phyloP scores from a whole-genome alignment of 1,140 invertebrate species.

The Lutraria rhynchaena region DNA sequence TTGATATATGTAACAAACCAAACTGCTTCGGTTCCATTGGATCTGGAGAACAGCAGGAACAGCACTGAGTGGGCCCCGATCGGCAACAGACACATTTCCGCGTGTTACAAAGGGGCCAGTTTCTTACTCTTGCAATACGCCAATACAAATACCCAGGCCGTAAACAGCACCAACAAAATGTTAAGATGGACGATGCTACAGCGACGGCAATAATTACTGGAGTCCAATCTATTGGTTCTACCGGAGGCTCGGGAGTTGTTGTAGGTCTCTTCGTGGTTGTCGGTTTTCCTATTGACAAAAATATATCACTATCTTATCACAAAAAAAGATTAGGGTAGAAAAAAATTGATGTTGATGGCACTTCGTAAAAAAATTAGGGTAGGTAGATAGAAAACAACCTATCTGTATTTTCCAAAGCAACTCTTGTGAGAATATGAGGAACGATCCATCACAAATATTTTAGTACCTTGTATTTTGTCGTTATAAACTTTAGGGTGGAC shows the following conservation, averaged over 20 bases:
- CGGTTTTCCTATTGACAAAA: slow-evolving; percentile 40
- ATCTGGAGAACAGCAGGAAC: slow-evolving; percentile 6
- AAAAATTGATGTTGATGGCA: no score
- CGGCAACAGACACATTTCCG: slow-evolving; percentile 27
- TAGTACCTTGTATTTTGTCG: no score
- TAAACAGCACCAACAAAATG: slow-evolving; percentile 65
- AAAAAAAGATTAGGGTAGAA: no score
- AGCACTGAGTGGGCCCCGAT: slow-evolving; percentile 35
- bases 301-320: no score
- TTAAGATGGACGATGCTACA: background rate
- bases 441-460: no score
- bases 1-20: no score
- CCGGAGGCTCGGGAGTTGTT: slow-evolving; percentile 54
- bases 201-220: slow-evolving; percentile 49
- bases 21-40: no score
- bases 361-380: no score
- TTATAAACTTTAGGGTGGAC: no score
- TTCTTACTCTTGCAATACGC: slow-evolving; percentile 61
- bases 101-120: slow-evolving; percentile 59
- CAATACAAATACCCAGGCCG: slow-evolving; percentile 65
- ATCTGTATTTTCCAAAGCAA: no score
- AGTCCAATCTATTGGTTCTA: slow-evolving; percentile 33
- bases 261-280: slow-evolving; percentile 58
- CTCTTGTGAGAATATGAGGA: no score
- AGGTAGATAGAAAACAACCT: no score